These are phyloP conservation scores for Ellobium chinense DNA, from an alignment of 2,888 invertebrate genomes.

Conservation along the genomic window DNA sequence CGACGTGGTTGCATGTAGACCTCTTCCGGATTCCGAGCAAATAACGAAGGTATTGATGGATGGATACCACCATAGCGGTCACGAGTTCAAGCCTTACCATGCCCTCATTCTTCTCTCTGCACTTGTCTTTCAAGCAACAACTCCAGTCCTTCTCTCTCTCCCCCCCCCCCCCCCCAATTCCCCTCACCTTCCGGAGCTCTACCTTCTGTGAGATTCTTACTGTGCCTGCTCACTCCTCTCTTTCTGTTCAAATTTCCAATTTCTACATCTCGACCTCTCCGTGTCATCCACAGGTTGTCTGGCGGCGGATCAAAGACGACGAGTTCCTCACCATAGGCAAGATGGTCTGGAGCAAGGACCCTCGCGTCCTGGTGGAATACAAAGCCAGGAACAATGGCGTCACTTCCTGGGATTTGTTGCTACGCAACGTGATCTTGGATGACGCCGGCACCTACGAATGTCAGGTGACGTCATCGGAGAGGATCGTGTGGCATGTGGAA, in stretches of 20 bases:
- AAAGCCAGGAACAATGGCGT: constrained; percentile 25
- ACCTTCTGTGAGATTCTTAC: neutral
- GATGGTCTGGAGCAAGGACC: constrained; percentile 49
- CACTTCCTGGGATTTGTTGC: constrained; percentile 47
- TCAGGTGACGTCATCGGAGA: constrained; percentile 44
- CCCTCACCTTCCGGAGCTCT: neutral
- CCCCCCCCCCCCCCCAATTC: neutral
- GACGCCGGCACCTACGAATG: constrained; percentile 49
- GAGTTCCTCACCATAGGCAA: constrained; percentile 48
- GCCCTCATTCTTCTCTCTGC: too few relatives aligned
- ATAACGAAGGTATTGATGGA: too few relatives aligned
- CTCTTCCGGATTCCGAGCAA: too few relatives aligned
- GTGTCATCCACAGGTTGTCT: constrained; percentile 41
- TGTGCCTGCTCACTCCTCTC: neutral
- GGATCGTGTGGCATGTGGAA: constrained; percentile 36
- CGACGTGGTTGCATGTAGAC: too few relatives aligned
- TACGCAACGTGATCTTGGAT: constrained; percentile 27
- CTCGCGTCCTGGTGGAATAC: constrained; percentile 42
- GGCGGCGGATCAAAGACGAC: constrained; percentile 46
- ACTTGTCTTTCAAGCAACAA: too few relatives aligned
- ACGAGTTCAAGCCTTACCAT: too few relatives aligned
- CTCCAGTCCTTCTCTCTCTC: too few relatives aligned
- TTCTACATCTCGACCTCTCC: too few relatives aligned
- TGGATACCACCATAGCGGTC: too few relatives aligned
- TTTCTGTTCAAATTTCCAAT: too few relatives aligned